phyloP scores from a whole-genome alignment of 2,797 vertebrate genomes.

The Melanotaenia trifasciata region DNA sequence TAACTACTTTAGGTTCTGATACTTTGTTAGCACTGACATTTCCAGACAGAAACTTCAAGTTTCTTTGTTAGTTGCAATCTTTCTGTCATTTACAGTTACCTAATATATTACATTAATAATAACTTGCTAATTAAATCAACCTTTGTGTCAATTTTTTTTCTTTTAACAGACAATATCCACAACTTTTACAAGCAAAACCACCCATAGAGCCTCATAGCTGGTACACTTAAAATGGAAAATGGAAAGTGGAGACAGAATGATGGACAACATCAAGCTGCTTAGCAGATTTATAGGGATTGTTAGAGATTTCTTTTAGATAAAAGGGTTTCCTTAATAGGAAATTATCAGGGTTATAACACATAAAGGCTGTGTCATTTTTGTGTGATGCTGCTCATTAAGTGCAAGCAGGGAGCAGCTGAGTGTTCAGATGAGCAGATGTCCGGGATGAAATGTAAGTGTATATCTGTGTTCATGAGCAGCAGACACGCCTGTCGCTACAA shows the following conservation, averaged over 20 bases:
- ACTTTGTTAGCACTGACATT: not conserved
- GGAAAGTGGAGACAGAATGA: conserved; percentile 1
- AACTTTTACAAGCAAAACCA: not conserved
- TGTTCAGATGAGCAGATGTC: conserved; percentile 14
- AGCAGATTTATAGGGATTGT: conserved; percentile 2
- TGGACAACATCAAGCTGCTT: conserved; percentile 7
- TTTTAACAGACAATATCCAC: not conserved
- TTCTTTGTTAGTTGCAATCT: not conserved
- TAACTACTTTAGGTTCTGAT: not conserved
- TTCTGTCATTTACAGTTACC: not conserved
- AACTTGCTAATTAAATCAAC: conserved; percentile 41
- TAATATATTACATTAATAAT: conserved; percentile 17
- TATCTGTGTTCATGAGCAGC: not conserved
- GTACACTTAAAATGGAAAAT: conserved; percentile 4
- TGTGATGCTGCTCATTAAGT: conserved; percentile 21
- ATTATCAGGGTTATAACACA: conserved; percentile 1
- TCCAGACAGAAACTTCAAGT: not conserved
- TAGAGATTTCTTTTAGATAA: conserved; percentile 3
- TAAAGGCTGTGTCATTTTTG: conserved; percentile 9
- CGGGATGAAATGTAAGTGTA: conserved; percentile 36
- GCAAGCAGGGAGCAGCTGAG: not conserved
- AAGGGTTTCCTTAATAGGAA: conserved; percentile 17
- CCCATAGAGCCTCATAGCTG: not conserved
- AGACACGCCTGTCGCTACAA: conserved; percentile 15
- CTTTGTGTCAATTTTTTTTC: conserved; percentile 14